A percentile compares a stretch with the other conserved stretches of the same genome.
Conservation (phyloP, 2,888 invertebrate genomes). For the Limnephilus auricula region DNA sequence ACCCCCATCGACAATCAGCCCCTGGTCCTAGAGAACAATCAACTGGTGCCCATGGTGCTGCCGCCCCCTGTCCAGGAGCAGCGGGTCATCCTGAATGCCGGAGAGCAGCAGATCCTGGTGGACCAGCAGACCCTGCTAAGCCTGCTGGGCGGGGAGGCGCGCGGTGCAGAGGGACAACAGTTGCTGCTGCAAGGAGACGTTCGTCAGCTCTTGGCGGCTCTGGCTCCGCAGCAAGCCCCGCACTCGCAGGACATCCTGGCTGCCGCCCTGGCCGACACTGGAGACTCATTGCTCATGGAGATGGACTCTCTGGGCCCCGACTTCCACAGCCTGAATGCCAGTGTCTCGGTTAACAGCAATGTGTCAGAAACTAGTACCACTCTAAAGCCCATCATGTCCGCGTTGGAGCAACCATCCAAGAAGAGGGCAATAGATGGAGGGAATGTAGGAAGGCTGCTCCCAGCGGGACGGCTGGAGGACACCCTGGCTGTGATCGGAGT, state of each 20-base stretch:
- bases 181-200: constrained; percentile 68
- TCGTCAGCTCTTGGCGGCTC: constrained; percentile 68
- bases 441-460: constrained; percentile 67
- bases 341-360: constrained; percentile 78
- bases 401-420: constrained; percentile 83
- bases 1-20: constrained; percentile 85
- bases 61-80: constrained; percentile 66
- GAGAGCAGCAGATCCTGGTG: constrained; percentile 74
- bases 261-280: constrained; percentile 86
- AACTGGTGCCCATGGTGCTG: constrained; percentile 74
- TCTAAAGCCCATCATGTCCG: constrained; percentile 89
- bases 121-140: constrained; percentile 68
- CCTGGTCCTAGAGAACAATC: constrained; percentile 77
- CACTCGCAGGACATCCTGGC: constrained; percentile 82
- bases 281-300: constrained; percentile 78
- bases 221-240: constrained; percentile 71
- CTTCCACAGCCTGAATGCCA: constrained; percentile 79
- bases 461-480: constrained; percentile 73
- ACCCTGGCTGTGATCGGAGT: constrained; percentile 80
- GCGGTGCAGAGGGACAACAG: constrained; percentile 69
- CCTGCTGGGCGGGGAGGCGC: constrained; percentile 67
- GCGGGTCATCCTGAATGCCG: constrained; percentile 70
- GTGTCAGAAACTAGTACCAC: constrained; percentile 87
- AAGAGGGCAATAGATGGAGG: constrained; percentile 70
- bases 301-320: constrained; percentile 78